Evolutionary conservation across 2,797 vertebrate genomes (phyloP), one percentile per base, ranked within the genome.

Genomic region (Propithecus deckenii): DNA sequence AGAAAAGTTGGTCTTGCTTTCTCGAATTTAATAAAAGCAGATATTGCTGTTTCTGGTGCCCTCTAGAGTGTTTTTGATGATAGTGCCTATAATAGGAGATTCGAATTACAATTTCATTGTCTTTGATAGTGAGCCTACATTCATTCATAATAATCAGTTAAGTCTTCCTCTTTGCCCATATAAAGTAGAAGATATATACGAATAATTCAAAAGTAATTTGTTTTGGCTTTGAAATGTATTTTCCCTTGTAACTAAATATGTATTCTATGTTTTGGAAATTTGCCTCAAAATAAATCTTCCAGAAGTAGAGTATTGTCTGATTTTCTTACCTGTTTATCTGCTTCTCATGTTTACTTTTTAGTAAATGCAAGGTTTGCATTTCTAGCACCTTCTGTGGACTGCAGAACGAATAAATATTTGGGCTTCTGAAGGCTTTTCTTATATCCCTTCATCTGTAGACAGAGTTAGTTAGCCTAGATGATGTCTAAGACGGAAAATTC

Each of bases 11-110:
- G 20, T 63, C 46, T 80, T 86, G n/a, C 30, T 55, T 30, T 91
- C 63, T 72, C 71, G 18, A 71, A 46, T 74, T 87, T 88, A 78
- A 80, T 65, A 32, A 5, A 0, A 83, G 50, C 30, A 94, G 81
- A 41, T 85, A 43, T 69, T 93, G 22, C 92, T 96, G 14, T 94
- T 93, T 95, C 30, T 96, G 89, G 95, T 97, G 93, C 95, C 96
- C 97, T 97, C 95, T 97, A 96, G 96, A 95, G 97, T 71, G 46
- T 55, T 14, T 5, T 1, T 1, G 61, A 32, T 89, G 96, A 5
- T 52, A 94, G 65, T 92, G 35, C 20, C 65, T 87, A 76, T 86
- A 87, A 32, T 20, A 22, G 69, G 46, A 92, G 23, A 52, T 50
- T 41, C 5, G 55, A 69, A n/a, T 87, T 90, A 59, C 22, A 61